These are phyloP conservation scores for Dermatemys mawii DNA, from an alignment of 2,113 vertebrate genomes.

Conservation along the genomic window DNA sequence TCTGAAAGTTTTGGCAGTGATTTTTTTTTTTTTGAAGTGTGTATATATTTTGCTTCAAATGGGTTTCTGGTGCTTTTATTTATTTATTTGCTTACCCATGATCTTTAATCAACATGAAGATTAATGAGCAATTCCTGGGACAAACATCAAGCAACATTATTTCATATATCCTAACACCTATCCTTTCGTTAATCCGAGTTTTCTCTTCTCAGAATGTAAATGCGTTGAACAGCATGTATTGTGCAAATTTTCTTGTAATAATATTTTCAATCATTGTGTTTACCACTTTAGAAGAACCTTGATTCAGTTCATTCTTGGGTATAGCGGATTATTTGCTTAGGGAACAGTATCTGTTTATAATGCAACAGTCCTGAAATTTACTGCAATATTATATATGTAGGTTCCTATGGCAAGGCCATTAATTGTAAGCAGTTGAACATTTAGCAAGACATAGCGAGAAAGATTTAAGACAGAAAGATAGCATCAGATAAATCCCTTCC, in stretches of 20 bases:
- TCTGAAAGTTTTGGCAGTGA: neutral
- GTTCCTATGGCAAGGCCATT: neutral
- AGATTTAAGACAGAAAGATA: neutral
- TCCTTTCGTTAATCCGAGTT: neutral
- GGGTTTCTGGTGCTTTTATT: neutral
- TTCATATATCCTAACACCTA: neutral
- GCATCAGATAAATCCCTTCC: neutral
- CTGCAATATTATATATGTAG: neutral
- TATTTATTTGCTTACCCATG: neutral
- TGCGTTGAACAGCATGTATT: neutral
- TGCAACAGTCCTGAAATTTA: neutral
- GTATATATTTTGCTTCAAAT: neutral
- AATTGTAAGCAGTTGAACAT: neutral
- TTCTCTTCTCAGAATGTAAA: neutral
- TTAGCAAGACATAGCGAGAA: neutral
- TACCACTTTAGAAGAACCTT: neutral
- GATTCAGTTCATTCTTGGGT: neutral
- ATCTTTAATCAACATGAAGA: neutral
- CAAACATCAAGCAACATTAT: conserved; percentile 1
- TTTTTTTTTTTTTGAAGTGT: neutral
- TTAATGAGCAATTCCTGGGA: neutral
- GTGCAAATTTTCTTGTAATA: neutral
- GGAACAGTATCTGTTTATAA: neutral
- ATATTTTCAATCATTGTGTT: neutral
- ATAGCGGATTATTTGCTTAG: neutral